phyloP scores from a whole-genome alignment of 2,113 vertebrate genomes.

The Protobothrops flavoviridis region DNA sequence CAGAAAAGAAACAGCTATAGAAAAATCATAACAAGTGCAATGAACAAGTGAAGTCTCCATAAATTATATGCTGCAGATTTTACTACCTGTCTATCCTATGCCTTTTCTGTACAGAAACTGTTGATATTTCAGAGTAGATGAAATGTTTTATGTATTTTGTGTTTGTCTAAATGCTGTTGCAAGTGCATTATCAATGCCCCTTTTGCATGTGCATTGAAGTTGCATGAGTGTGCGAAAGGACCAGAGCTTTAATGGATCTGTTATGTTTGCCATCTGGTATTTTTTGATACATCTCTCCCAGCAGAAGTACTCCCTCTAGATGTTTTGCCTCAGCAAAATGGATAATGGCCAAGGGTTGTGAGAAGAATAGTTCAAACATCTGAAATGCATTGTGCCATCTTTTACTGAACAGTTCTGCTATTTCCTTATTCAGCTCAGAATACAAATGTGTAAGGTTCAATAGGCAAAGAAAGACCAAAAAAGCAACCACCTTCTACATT shows the following conservation, averaged over 20 bases:
- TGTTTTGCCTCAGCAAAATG: not conserved
- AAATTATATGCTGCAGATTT: conserved; percentile 40
- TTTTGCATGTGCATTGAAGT: not conserved
- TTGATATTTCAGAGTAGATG: not conserved
- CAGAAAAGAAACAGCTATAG: conserved; percentile 44
- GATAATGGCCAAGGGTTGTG: not conserved
- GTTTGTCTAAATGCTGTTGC: not conserved
- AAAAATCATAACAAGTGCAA: conserved; percentile 52
- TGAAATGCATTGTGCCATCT: not conserved
- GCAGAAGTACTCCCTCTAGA: not conserved
- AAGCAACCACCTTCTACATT: not conserved
- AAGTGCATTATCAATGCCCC: not conserved
- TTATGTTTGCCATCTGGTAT: not conserved
- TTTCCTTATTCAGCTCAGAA: not conserved
- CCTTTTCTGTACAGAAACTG: not conserved
- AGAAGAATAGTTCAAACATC: not conserved
- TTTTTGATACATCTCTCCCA: not conserved
- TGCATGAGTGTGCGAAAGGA: not conserved
- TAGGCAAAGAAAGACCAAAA: not conserved
- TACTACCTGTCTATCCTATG: not conserved
- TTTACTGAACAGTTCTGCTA: not conserved
- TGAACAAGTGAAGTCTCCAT: conserved; percentile 3
- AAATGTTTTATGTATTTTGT: not conserved
- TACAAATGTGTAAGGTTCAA: not conserved
- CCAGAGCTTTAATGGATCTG: not conserved